Base-by-base conservation (phyloP, 2,113 vertebrate genomes). In the Todiramphus chloris region DNA sequence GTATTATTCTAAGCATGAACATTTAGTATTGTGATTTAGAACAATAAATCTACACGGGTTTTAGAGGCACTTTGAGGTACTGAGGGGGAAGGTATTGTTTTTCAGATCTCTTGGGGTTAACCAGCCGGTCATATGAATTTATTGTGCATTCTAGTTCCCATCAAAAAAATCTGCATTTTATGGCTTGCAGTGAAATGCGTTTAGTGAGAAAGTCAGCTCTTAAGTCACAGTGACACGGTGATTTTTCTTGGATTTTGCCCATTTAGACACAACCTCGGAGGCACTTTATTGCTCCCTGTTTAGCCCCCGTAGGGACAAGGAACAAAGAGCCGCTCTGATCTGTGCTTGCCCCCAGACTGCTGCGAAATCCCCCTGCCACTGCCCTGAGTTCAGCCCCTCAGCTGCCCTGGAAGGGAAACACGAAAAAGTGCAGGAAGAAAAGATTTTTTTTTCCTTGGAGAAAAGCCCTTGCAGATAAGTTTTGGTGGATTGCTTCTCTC, bases 151-250 rank as follows among this genome's bases (percentile, higher is more conserved):
- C 96, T 89, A 90, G 69, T 95, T 95, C 95, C 95, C 94, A 93
- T 95, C 53, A 94, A 95, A 94, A 64, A 66, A 94, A 96, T 97
- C 94, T 93, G 96, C 95, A 96, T 96, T 97, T 96, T 96, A 96
- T 92, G 83, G 70, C 89, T 95, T 62, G 84, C 87, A 87, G 90
- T 93, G 95, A 94, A 94, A 93, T 46, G 92, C 63, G 3, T 87
- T 95, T 78, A 95, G 89, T 30, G 89, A 94, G 93, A 93, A 82
- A 94, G 91, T 72, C 93, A 59, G 72, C 94, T 94, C 91, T 89
- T 89, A 95, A 97, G 83, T 93, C 94, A 92, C 92, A 48, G 51
- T 67, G 93, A 95, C 94, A 95, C 25, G 83, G 92, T 83, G 96
- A 96, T 96, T 95, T 95, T 87, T 93, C 96, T 89, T 96, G 94